Percentiles rank a stretch among this genome's conserved stretches.
phyloP scores from a whole-genome alignment of 2,797 vertebrate species.

The Amphiprion clarkii region DNA sequence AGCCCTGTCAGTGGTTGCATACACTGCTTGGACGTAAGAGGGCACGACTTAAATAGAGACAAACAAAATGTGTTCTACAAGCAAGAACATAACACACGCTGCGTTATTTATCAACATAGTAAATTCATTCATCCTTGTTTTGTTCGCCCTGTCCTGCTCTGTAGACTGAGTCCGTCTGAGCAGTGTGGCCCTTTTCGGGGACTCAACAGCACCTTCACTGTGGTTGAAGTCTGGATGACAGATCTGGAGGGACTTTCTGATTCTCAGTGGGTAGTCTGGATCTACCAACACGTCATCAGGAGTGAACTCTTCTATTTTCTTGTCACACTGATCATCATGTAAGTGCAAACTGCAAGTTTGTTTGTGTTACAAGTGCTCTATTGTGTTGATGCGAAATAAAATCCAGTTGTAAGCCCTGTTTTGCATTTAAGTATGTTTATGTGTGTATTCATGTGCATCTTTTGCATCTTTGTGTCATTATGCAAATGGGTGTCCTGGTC shows the following conservation, averaged over 20 bases:
- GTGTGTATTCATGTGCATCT: not conserved
- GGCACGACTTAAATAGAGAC: not conserved
- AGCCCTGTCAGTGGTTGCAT: conserved; percentile 87
- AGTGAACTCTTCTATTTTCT: conserved; percentile 94
- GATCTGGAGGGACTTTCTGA: conserved; percentile 55
- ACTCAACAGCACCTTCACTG: conserved; percentile 85
- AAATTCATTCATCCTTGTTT: not conserved
- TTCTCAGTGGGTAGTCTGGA: conserved; percentile 89
- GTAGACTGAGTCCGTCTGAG: conserved; percentile 89
- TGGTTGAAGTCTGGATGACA: conserved; percentile 86
- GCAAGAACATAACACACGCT: not conserved
- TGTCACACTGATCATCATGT: conserved; percentile 88
- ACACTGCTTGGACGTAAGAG: conserved; percentile 93
- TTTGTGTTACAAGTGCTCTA: not conserved
- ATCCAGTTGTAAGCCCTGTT: not conserved
- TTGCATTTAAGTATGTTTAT: not conserved
- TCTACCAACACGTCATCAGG: conserved; percentile 90
- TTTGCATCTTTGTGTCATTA: not conserved
- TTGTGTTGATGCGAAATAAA: not conserved
- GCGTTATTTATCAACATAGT: not conserved
- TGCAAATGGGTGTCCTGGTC: not conserved
- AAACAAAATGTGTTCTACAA: not conserved
- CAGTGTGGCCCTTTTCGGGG: conserved; percentile 92
- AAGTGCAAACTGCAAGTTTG: conserved; percentile 69
- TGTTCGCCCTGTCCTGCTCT: conserved; percentile 8